Percentiles rank a stretch among this genome's conserved stretches.
Conservation (phyloP, 53 echinoderm and acorn worm species). For the Mesocentrotus franciscanus region DNA sequence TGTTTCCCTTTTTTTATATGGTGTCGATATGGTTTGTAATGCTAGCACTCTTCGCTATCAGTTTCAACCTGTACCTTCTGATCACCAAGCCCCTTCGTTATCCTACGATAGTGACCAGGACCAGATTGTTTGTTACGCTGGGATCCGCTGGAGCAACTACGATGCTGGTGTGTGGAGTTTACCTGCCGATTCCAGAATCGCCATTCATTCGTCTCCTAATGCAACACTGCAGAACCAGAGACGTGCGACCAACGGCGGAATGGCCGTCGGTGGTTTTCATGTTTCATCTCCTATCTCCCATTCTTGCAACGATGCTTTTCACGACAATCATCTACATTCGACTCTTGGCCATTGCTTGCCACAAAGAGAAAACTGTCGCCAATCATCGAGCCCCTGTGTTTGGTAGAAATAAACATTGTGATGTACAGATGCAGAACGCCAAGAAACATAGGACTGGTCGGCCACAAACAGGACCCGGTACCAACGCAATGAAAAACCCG, state of each 20-base stretch:
- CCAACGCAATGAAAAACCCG: neutral
- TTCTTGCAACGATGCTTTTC: neutral
- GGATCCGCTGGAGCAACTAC: no score
- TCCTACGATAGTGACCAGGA: no score
- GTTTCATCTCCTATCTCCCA: neutral
- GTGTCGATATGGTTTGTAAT: no score
- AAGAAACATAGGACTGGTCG: neutral
- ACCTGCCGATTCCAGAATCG: constrained; percentile 8
- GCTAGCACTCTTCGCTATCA: no score
- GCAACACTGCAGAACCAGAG: neutral
- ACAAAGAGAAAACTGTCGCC: neutral
- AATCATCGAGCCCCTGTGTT: neutral
- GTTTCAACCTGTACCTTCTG: no score
- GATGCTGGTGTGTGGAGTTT: no score
- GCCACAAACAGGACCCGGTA: neutral
- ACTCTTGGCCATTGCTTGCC: neutral
- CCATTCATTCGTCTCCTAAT: neutral
- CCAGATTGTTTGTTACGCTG: no score
- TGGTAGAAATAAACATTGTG: neutral
- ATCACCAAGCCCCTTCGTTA: no score
- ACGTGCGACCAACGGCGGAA: neutral
- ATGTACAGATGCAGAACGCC: neutral
- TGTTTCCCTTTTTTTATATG: no score
- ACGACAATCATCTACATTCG: constrained; percentile 13
- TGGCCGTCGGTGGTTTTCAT: neutral